Percentiles rank a stretch among this genome's conserved stretches.
Evolutionary conservation across 2,888 invertebrate species (phyloP).

Genomic region (Chloroclysta siterata): DNA sequence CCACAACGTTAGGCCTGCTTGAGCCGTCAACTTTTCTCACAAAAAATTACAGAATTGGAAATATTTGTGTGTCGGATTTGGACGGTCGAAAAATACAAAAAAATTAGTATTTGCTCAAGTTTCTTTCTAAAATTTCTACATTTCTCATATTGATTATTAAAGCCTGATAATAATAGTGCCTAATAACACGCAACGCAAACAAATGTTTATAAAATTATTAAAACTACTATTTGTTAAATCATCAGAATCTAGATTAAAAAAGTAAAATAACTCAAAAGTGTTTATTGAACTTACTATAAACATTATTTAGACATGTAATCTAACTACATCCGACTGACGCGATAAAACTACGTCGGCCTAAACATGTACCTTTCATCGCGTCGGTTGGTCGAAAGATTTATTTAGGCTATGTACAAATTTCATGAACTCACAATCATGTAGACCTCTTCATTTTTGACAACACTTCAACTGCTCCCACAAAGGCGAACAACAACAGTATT

Average conservation of each 20-base stretch:
- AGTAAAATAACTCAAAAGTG: background rate
- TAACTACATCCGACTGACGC: constrained; percentile 1
- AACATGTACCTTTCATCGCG: background rate
- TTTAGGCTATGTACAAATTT: constrained; percentile 12
- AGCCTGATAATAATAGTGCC: too few relatives aligned
- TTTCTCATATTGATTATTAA: too few relatives aligned
- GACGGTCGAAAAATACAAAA: too few relatives aligned
- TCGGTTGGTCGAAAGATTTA: background rate
- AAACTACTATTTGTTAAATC: background rate
- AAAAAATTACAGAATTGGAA: too few relatives aligned
- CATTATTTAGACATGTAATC: background rate
- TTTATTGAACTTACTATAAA: constrained; percentile 13
- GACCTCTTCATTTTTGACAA: constrained; percentile 11
- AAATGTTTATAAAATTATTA: background rate
- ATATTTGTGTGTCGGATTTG: too few relatives aligned
- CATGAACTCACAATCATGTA: constrained; percentile 9
- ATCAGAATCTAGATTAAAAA: constrained; percentile 1
- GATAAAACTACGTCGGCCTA: background rate
- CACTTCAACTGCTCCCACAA: background rate
- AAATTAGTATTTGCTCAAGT: too few relatives aligned
- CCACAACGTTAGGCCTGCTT: too few relatives aligned
- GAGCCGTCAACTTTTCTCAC: too few relatives aligned
- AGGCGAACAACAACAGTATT: constrained; percentile 4
- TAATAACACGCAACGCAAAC: background rate
- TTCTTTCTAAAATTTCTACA: too few relatives aligned